Evolutionary conservation across 2,888 invertebrate species (phyloP).

Genomic region (Chrysotoxum bicinctum): DNA sequence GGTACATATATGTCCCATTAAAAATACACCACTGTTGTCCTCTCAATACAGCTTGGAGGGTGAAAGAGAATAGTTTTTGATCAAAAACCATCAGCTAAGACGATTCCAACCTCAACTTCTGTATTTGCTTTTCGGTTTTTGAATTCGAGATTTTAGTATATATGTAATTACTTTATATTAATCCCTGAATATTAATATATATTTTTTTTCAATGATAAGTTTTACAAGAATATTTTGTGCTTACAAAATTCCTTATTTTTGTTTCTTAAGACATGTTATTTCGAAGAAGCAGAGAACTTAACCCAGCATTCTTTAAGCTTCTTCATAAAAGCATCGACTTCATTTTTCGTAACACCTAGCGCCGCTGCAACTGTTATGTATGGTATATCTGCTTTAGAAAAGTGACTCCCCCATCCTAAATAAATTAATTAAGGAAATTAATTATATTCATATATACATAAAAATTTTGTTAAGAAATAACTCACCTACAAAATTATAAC

Average conservation of each 20-base stretch:
- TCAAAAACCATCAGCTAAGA: too few species aligned
- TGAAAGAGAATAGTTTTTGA: too few species aligned
- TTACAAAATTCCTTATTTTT: not conserved
- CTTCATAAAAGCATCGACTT: slow-evolving; percentile 87
- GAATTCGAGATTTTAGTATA: too few species aligned
- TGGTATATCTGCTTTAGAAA: slow-evolving; percentile 80
- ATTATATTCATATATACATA: not conserved
- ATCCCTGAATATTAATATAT: too few species aligned
- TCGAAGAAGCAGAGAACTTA: slow-evolving; percentile 72
- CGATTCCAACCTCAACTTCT: too few species aligned
- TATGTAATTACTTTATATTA: too few species aligned
- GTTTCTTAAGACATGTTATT: not conserved
- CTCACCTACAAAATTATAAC: slow-evolving; percentile 84
- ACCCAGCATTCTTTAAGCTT: slow-evolving; percentile 85
- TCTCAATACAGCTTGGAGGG: too few species aligned
- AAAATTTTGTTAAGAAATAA: not conserved
- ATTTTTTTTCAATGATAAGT: too few species aligned
- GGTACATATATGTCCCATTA: too few species aligned
- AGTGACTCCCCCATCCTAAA: slow-evolving; percentile 88
- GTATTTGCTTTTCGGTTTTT: too few species aligned
- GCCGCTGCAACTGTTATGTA: slow-evolving; percentile 90
- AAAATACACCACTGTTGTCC: too few species aligned
- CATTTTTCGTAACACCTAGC: slow-evolving; percentile 85
- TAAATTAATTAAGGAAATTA: slow-evolving; percentile 10
- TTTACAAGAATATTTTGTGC: too few species aligned